A percentile compares a stretch with the other conserved stretches of the same genome.
These are phyloP conservation scores for Aporrectodea caliginosa DNA, from an alignment of 1,140 invertebrate genomes.

Conservation along the genomic window DNA sequence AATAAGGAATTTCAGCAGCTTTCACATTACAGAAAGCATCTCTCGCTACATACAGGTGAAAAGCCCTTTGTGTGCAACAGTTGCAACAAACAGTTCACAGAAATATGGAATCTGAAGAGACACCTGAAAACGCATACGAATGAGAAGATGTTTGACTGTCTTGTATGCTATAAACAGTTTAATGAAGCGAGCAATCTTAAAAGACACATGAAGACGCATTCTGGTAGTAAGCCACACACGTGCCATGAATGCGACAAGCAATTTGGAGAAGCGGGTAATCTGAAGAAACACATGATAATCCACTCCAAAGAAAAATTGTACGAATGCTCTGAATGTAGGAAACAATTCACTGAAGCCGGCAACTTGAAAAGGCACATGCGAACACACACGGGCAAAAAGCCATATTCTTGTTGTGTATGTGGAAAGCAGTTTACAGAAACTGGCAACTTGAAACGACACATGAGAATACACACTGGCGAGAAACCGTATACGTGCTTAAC, in stretches of 20 bases:
- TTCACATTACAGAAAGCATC: conserved; percentile 16
- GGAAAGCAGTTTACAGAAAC: conserved; percentile 89
- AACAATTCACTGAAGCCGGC: conserved; percentile 75
- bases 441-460: conserved; percentile 99
- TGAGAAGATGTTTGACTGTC: conserved; percentile 17
- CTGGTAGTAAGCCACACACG: conserved; percentile 66
- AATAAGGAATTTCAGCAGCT: conserved; percentile 10
- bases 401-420: conserved; percentile 46
- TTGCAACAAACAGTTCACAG: conserved; percentile 66
- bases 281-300: conserved; percentile 95
- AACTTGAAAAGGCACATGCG: conserved; percentile 77
- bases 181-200: conserved; percentile 10
- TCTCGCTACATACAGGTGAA: conserved; percentile 68
- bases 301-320: conserved; percentile 61
- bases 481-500: conserved; percentile 97
- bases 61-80: conserved; percentile 83
- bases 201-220: conserved; percentile 19
- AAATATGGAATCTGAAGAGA: conserved; percentile 19
- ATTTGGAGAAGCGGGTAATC: conserved; percentile 95
- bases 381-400: conserved; percentile 92
- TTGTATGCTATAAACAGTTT: conserved; percentile 18
- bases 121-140: conserved; percentile 12
- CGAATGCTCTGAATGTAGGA: conserved; percentile 67
- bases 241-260: conserved; percentile 99
- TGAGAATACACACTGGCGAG: conserved; percentile 97